Evolutionary conservation across 2,888 invertebrate species (phyloP).

Genomic region (Patella caerulea): DNA sequence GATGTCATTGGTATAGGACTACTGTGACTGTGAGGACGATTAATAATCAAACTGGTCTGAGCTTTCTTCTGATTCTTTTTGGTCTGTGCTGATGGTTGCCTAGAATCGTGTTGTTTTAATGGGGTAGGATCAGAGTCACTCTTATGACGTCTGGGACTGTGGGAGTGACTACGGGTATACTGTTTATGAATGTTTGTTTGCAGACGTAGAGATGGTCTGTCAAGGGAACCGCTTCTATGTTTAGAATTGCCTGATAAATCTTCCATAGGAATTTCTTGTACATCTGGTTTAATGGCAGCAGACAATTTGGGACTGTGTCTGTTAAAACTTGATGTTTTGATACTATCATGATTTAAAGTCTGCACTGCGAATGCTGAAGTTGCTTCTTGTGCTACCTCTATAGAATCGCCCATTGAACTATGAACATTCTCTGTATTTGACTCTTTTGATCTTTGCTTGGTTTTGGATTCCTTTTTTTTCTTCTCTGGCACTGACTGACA

Average conservation of each 20-base stretch:
- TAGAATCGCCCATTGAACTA: conserved; percentile 31
- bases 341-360: conserved; percentile 53
- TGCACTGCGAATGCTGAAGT: conserved; percentile 64
- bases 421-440: not conserved
- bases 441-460: not conserved
- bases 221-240: conserved; percentile 30
- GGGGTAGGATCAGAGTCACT: conserved; percentile 26
- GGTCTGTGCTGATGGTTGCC: conserved; percentile 6
- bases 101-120: not conserved
- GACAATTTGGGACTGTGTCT: conserved; percentile 36
- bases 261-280: conserved; percentile 70
- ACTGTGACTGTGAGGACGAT: conserved; percentile 24
- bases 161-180: conserved; percentile 50
- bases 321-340: conserved; percentile 15
- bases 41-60: conserved; percentile 28
- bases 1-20: conserved; percentile 16
- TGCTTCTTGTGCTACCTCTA: conserved; percentile 63
- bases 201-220: conserved; percentile 18
- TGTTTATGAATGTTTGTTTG: conserved; percentile 35
- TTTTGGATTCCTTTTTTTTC: conserved; percentile 15
- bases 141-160: conserved; percentile 54
- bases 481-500: conserved; percentile 27
- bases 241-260: conserved; percentile 61
- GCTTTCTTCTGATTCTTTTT: conserved; percentile 16
- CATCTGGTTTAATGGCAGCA: conserved; percentile 36